Evolutionary conservation across 2,797 vertebrate genomes (phyloP).

Genomic region (Myotis daubentonii): DNA sequence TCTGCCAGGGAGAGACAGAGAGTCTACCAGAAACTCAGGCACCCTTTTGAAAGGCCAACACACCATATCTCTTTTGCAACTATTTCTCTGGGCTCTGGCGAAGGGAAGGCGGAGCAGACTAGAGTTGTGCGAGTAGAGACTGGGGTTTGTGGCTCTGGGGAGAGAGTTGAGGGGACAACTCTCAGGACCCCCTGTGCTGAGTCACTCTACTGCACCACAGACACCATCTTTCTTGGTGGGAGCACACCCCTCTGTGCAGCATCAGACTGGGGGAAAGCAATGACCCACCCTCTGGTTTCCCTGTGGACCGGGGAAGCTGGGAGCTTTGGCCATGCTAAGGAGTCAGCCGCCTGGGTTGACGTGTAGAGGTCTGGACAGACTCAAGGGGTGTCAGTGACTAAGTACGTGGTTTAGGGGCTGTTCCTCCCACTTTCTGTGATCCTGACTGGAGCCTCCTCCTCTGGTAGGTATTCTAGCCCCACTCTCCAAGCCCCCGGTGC

Average conservation of each 20-base stretch:
- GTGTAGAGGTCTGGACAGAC: not conserved
- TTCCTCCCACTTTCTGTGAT: no score
- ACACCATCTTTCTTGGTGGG: not conserved
- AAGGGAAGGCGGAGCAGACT: not conserved
- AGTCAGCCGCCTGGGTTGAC: not conserved
- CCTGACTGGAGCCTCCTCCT: no score
- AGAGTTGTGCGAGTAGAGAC: not conserved
- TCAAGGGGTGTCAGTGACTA: not conserved
- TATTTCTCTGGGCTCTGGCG: not conserved
- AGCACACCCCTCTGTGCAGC: not conserved
- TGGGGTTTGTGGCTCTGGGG: not conserved
- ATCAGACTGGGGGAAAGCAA: not conserved
- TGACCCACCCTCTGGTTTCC: not conserved
- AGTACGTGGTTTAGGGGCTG: no score
- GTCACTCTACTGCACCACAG: not conserved
- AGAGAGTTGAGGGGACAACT: not conserved
- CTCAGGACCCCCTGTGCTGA: not conserved
- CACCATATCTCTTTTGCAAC: not conserved
- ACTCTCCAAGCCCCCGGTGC: no score
- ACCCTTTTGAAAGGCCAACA: not conserved
- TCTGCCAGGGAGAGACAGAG: not conserved
- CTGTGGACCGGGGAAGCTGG: not conserved
- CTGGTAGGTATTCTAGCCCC: no score
- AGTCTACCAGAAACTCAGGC: not conserved
- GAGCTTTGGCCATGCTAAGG: not conserved